A percentile compares a stretch with the other conserved stretches of the same genome.
Conservation (phyloP, 2,888 invertebrate genomes). For the Junonia oenone region DNA sequence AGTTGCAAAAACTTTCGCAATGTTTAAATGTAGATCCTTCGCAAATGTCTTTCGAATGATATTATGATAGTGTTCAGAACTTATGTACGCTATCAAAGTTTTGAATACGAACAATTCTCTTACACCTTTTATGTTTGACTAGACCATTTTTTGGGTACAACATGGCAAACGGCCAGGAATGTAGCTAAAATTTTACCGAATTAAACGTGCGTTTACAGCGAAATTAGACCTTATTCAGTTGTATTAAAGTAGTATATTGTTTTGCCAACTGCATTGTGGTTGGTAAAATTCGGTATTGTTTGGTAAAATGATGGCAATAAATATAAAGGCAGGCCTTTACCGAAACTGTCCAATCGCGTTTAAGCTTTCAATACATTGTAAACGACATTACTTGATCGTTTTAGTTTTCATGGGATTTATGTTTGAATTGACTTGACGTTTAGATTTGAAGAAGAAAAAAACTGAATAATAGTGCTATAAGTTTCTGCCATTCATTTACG, state of each 20-base stretch:
- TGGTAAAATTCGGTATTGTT: conserved; percentile 53
- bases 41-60: conserved; percentile 26
- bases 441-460: conserved; percentile 10
- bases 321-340: conserved; percentile 59
- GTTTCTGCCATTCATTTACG: background rate
- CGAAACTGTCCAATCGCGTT: conserved; percentile 54
- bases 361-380: conserved; percentile 40
- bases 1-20: too few relatives aligned
- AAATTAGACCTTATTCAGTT: conserved; percentile 37
- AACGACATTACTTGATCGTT: conserved; percentile 26
- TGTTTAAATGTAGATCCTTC: background rate
- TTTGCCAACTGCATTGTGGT: conserved; percentile 30
- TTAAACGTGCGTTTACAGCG: conserved; percentile 13
- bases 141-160: conserved; percentile 54
- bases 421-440: conserved; percentile 13
- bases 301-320: conserved; percentile 68
- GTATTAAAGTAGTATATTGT: conserved; percentile 31
- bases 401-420: conserved; percentile 24
- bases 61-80: conserved; percentile 40
- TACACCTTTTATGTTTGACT: conserved; percentile 59
- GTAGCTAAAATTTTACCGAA: conserved; percentile 35
- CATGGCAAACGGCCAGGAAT: conserved; percentile 62
- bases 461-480: background rate
- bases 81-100: conserved; percentile 45
- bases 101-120: conserved; percentile 55